Percentiles rank a stretch among this genome's conserved stretches.
Evolutionary conservation across 2,888 invertebrate species (phyloP).

Genomic region (Archips crataeganus): DNA sequence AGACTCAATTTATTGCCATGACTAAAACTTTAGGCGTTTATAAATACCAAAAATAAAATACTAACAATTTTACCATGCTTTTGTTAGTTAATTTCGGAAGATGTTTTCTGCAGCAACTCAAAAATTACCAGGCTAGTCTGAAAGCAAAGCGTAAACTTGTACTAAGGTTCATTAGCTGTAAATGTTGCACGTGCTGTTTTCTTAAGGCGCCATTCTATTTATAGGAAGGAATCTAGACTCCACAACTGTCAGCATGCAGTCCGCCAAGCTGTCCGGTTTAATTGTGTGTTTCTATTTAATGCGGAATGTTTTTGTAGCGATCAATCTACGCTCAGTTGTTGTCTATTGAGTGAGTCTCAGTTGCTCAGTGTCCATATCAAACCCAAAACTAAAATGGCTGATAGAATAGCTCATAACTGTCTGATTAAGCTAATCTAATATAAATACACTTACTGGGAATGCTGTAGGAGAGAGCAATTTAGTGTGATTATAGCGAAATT

Average conservation of each 20-base stretch:
- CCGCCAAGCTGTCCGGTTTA: not conserved
- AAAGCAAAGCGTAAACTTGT: not conserved
- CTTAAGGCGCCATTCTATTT: constrained; percentile 22
- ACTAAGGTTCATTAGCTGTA: not conserved
- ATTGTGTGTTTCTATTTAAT: constrained; percentile 1
- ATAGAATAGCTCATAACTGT: too few species aligned
- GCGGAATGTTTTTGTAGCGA: not conserved
- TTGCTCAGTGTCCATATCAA: too few species aligned
- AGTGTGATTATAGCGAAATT: too few species aligned
- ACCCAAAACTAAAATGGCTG: too few species aligned
- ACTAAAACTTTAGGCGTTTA: constrained; percentile 12
- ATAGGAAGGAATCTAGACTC: constrained; percentile 33
- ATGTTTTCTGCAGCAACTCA: not conserved
- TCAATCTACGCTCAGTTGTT: too few species aligned
- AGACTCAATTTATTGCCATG: not conserved
- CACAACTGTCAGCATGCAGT: not conserved
- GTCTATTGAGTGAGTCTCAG: too few species aligned
- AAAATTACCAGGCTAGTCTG: not conserved
- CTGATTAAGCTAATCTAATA: too few species aligned
- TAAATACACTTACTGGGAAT: too few species aligned
- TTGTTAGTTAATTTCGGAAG: not conserved
- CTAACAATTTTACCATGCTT: too few species aligned
- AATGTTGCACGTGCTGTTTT: constrained; percentile 7
- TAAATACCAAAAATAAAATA: not conserved
- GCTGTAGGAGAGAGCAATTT: too few species aligned